phyloP scores from a whole-genome alignment of 1,140 invertebrate species.

The Brachionus koreanus region DNA sequence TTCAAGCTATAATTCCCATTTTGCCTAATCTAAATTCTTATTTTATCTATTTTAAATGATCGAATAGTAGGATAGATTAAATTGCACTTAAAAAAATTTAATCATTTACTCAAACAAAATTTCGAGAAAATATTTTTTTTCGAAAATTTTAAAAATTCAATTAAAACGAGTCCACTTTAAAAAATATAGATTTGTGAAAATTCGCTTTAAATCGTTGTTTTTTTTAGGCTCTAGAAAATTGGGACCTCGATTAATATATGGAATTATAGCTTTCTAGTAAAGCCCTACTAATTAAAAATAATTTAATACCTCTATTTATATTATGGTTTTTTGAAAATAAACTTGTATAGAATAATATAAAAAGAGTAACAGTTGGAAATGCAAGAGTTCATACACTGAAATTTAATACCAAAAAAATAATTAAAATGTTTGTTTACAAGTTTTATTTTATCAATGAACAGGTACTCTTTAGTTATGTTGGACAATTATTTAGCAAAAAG shows the following conservation, averaged over 20 bases:
- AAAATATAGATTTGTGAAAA: no score
- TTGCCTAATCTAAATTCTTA: no score
- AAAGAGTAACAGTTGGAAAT: no score
- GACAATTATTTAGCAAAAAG: background rate
- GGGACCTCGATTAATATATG: background rate
- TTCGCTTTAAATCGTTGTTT: no score
- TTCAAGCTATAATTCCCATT: background rate
- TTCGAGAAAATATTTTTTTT: background rate
- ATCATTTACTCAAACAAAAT: background rate
- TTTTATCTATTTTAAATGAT: background rate
- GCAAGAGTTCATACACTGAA: background rate
- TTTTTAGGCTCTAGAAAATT: background rate
- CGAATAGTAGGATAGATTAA: background rate
- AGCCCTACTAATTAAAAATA: background rate
- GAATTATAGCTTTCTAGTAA: background rate
- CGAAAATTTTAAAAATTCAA: background rate
- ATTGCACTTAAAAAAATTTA: background rate
- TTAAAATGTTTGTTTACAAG: background rate
- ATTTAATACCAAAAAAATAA: background rate
- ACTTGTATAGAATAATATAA: no score
- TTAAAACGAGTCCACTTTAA: background rate
- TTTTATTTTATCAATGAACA: background rate
- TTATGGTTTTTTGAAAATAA: no score
- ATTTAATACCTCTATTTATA: background rate
- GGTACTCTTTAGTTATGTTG: background rate